A percentile compares a stretch with the other conserved stretches of the same genome.
Evolutionary conservation across 2,888 invertebrate species (phyloP).

Genomic region (Syrphus vitripennis): DNA sequence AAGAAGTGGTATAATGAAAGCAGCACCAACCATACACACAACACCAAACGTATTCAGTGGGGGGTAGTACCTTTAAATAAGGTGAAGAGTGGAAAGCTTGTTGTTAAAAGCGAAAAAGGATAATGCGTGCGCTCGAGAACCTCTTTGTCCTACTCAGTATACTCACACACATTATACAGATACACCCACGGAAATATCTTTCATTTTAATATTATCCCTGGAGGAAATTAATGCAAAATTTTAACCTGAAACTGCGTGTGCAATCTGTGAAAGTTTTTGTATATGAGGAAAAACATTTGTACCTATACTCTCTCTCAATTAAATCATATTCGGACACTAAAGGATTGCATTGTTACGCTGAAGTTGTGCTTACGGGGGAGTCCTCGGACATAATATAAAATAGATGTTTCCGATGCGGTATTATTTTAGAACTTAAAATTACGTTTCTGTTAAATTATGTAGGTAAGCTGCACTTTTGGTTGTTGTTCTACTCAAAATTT

Average conservation of each 20-base stretch:
- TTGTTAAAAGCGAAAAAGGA: not conserved
- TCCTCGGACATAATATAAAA: not conserved
- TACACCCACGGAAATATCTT: not conserved
- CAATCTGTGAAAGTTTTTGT: not conserved
- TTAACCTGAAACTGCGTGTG: constrained; percentile 13
- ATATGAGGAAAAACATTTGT: not conserved
- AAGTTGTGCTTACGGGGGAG: too few species aligned
- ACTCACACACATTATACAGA: not conserved
- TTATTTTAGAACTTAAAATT: not conserved
- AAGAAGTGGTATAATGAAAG: constrained; percentile 44
- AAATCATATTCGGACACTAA: not conserved
- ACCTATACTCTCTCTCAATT: not conserved
- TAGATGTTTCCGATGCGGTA: not conserved
- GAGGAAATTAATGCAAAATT: constrained; percentile 49
- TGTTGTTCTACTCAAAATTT: too few species aligned
- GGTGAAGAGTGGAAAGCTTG: not conserved
- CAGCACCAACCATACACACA: not conserved
- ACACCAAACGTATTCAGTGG: constrained; percentile 3
- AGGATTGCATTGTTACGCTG: not conserved
- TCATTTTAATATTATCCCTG: constrained; percentile 24
- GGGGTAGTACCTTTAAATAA: constrained; percentile 56
- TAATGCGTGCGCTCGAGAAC: constrained; percentile 19
- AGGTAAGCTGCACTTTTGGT: too few species aligned
- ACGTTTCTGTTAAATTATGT: too few species aligned
- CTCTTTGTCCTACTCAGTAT: not conserved